A percentile compares a stretch with the other conserved stretches of the same genome.
phyloP scores from a whole-genome alignment of 2,888 invertebrate genomes.

The Eulithis prunata region DNA sequence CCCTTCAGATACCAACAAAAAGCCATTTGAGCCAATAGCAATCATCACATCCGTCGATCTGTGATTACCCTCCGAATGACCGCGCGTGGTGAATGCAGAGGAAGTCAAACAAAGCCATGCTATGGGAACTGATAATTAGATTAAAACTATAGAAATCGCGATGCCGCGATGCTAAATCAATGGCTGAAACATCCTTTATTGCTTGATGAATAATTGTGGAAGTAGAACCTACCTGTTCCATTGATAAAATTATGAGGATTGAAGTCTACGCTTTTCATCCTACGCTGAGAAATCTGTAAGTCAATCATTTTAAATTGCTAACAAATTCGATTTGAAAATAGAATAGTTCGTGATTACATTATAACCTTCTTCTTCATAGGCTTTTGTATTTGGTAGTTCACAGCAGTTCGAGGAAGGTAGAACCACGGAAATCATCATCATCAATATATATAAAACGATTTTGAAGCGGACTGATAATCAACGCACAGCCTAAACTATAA shows the following conservation, averaged over 20 bases:
- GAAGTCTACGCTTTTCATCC: too few relatives aligned
- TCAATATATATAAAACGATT: not conserved
- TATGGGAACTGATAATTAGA: constrained; percentile 83
- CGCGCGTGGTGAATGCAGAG: constrained; percentile 62
- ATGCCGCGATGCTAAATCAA: constrained; percentile 41
- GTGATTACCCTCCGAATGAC: constrained; percentile 38
- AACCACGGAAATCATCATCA: too few relatives aligned
- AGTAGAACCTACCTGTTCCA: constrained; percentile 2
- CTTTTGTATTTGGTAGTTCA: too few relatives aligned
- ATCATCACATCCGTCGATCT: constrained; percentile 28
- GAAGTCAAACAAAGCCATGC: constrained; percentile 61
- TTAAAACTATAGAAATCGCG: constrained; percentile 55
- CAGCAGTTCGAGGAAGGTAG: too few relatives aligned
- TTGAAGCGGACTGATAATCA: too few relatives aligned
- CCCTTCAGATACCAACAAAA: constrained; percentile 21
- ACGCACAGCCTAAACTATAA: too few relatives aligned
- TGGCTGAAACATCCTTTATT: constrained; percentile 42
- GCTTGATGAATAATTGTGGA: constrained; percentile 19
- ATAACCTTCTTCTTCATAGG: too few relatives aligned
- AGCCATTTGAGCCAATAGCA: constrained; percentile 29
- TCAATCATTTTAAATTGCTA: too few relatives aligned
- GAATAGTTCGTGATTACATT: too few relatives aligned
- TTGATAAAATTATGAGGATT: not conserved
- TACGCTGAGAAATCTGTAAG: too few relatives aligned
- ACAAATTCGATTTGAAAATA: too few relatives aligned